These are phyloP conservation scores for Microplitis demolitor DNA, from an alignment of 1,140 invertebrate genomes.

Conservation along the genomic window DNA sequence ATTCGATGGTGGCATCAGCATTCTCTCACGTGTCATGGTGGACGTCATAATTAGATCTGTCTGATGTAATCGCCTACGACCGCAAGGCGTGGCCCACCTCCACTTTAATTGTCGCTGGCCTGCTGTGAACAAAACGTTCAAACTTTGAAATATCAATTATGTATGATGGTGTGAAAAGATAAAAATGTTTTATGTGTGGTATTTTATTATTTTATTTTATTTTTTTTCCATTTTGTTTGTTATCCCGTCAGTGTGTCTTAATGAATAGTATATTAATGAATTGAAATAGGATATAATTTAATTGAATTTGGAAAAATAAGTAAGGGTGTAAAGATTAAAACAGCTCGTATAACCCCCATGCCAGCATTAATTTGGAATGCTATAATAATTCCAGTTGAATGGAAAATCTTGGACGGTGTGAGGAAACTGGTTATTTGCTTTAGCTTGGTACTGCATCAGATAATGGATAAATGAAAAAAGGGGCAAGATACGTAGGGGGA, in stretches of 20 bases:
- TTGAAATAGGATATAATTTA: neutral
- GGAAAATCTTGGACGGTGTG: slow-evolving; percentile 32
- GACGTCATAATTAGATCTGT: slow-evolving; percentile 43
- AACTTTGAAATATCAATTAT: neutral
- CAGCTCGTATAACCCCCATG: slow-evolving; percentile 41
- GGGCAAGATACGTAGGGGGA: neutral
- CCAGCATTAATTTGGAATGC: slow-evolving; percentile 52
- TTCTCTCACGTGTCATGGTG: slow-evolving; percentile 43
- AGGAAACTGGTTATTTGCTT: slow-evolving; percentile 27
- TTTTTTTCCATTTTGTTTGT: neutral
- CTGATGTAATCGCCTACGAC: slow-evolving; percentile 17
- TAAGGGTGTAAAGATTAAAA: neutral
- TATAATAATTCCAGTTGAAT: slow-evolving; percentile 45
- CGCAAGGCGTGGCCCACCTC: slow-evolving; percentile 31
- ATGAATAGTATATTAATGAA: neutral
- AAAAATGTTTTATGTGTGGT: too few relatives aligned
- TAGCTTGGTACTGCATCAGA: slow-evolving; percentile 40
- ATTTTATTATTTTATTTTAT: too few relatives aligned
- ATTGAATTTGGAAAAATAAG: slow-evolving; percentile 11
- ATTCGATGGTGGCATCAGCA: slow-evolving; percentile 38
- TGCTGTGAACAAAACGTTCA: slow-evolving; percentile 27
- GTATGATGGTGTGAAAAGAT: neutral
- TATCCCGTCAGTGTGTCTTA: neutral
- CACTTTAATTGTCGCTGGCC: slow-evolving; percentile 28
- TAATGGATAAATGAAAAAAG: neutral